Evolutionary conservation across 1,140 invertebrate genomes (phyloP).

Genomic region (Ruditapes philippinarum): DNA sequence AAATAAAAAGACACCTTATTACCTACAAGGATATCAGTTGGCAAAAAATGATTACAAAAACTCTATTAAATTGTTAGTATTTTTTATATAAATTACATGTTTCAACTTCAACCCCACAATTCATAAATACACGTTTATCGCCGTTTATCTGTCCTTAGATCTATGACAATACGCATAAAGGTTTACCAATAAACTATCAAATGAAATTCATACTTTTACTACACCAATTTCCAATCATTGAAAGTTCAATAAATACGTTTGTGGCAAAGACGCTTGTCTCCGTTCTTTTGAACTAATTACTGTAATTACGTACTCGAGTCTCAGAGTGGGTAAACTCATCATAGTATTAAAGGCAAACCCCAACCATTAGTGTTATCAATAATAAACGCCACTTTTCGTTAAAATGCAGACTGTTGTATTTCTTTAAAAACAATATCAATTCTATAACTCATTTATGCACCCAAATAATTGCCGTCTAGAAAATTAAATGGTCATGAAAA

Average conservation of each 20-base stretch:
- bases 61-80: neutral
- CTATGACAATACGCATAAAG: constrained; percentile 12
- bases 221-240: constrained; percentile 13
- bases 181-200: neutral
- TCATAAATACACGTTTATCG: constrained; percentile 15
- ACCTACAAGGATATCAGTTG: constrained; percentile 4
- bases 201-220: constrained; percentile 27
- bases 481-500: constrained; percentile 45
- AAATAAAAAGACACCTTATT: neutral
- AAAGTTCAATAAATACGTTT: neutral
- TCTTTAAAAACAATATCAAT: neutral
- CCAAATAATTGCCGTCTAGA: neutral
- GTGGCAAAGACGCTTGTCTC: constrained; percentile 12
- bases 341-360: neutral
- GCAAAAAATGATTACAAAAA: neutral
- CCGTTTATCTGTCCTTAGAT: neutral
- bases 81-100: constrained; percentile 14
- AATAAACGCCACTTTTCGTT: neutral
- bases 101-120: neutral
- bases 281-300: constrained; percentile 4
- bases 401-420: neutral
- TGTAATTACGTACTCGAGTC: constrained; percentile 15
- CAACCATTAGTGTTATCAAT: neutral
- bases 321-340: constrained; percentile 23
- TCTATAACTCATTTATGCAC: neutral